Percentiles rank a stretch among this genome's conserved stretches.
phyloP scores from a whole-genome alignment of 2,797 vertebrate species.

The Oryzias sinensis region DNA sequence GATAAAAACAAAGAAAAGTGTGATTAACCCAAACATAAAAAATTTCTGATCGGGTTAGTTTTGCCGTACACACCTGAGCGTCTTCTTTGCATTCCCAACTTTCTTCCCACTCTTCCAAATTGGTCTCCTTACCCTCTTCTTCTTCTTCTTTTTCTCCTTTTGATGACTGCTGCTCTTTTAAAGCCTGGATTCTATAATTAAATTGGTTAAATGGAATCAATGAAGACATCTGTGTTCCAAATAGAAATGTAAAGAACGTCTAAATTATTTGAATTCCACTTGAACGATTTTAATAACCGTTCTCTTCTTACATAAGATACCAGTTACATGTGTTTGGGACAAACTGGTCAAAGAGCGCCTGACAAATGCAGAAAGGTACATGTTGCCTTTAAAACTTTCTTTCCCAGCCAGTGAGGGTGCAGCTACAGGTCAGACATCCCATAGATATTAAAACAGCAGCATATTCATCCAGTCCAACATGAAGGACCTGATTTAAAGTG shows the following conservation, averaged over 20 bases:
- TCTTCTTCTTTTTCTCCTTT: conserved; percentile 20
- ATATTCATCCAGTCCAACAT: background rate
- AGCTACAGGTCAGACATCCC: background rate
- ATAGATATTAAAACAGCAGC: background rate
- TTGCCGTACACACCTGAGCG: conserved; percentile 31
- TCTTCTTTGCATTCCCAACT: conserved; percentile 44
- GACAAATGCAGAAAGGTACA: no score
- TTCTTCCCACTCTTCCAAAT: conserved; percentile 45
- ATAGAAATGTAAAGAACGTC: background rate
- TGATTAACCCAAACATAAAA: background rate
- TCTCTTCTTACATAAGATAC: no score
- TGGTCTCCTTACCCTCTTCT: conserved; percentile 18
- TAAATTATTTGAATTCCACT: background rate
- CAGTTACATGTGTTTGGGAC: no score
- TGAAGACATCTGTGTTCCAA: background rate
- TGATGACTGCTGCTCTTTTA: conserved; percentile 27
- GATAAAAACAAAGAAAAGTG: background rate
- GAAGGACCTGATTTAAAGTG: conserved; percentile 1
- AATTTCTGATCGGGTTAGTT: background rate
- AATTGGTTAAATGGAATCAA: conserved; percentile 16
- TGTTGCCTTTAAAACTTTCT: background rate
- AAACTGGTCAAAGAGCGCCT: no score
- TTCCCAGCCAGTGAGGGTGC: background rate
- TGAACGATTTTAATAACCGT: no score
- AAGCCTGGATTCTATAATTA: conserved; percentile 35